These are phyloP conservation scores for Ctenicera cuprea DNA, from an alignment of 2,888 invertebrate species.

Conservation along the genomic window DNA sequence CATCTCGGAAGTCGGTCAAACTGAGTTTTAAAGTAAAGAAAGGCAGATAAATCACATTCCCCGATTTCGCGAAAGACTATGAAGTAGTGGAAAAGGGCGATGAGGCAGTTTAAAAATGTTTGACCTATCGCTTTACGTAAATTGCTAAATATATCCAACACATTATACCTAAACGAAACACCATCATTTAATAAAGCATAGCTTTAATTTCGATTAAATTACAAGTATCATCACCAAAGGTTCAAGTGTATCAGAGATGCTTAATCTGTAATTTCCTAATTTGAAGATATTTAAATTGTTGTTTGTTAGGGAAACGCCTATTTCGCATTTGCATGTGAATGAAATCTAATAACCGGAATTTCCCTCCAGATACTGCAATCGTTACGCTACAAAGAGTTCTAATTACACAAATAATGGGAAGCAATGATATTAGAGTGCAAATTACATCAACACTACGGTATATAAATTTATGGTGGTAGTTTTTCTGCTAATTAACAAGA, in stretches of 20 bases:
- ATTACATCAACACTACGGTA: slow-evolving; percentile 3
- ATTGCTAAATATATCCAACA: not conserved
- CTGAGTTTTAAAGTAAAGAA: not conserved
- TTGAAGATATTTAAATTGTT: slow-evolving; percentile 1
- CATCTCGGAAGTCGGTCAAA: not conserved
- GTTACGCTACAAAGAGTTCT: slow-evolving; percentile 13
- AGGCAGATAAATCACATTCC: slow-evolving; percentile 27
- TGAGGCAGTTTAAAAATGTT: slow-evolving; percentile 26
- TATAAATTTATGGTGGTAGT: slow-evolving; percentile 1
- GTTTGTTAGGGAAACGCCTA: slow-evolving; percentile 10
- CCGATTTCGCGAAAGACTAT: slow-evolving; percentile 25
- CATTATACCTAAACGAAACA: not conserved
- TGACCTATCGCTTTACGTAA: not conserved
- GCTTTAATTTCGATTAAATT: no score
- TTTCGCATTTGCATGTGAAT: slow-evolving; percentile 21
- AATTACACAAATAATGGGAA: slow-evolving; percentile 16
- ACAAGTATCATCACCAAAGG: no score
- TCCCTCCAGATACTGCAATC: slow-evolving; percentile 17
- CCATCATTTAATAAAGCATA: not conserved
- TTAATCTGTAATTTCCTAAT: slow-evolving; percentile 14
- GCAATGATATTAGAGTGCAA: slow-evolving; percentile 12
- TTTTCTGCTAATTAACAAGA: slow-evolving; percentile 37
- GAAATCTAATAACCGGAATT: slow-evolving; percentile 20
- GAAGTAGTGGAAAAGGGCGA: slow-evolving; percentile 27
- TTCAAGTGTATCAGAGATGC: not conserved